phyloP scores from a whole-genome alignment of 2,888 invertebrate genomes.

The Melinaea menophilus region DNA sequence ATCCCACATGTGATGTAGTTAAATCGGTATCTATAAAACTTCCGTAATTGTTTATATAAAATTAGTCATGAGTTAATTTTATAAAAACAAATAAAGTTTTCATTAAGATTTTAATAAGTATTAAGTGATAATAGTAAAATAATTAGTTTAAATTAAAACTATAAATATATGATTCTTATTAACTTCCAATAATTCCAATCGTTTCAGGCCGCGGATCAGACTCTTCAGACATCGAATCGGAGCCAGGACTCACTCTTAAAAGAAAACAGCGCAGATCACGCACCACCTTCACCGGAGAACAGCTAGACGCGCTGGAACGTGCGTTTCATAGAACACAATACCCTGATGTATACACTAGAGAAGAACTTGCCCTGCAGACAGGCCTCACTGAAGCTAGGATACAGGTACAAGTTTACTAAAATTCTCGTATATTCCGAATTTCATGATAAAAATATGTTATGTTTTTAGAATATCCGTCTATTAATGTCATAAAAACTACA shows the following conservation, averaged over 20 bases:
- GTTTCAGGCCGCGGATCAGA: conserved; percentile 69
- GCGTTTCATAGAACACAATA: conserved; percentile 96
- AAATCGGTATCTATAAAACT: not conserved
- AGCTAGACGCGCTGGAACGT: conserved; percentile 92
- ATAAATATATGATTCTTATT: no score
- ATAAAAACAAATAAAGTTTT: no score
- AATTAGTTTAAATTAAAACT: no score
- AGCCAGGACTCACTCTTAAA: conserved; percentile 93
- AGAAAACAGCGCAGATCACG: conserved; percentile 94
- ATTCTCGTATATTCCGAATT: no score
- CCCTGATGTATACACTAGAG: conserved; percentile 96
- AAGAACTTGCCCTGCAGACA: conserved; percentile 93
- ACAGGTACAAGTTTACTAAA: conserved; percentile 77
- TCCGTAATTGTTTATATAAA: not conserved
- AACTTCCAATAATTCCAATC: no score
- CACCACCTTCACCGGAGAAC: conserved; percentile 96
- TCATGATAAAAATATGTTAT: no score
- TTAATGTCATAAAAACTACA: no score
- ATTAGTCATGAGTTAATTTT: no score
- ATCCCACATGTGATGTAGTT: not conserved
- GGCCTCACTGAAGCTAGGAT: conserved; percentile 96
- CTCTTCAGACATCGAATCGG: conserved; percentile 89
- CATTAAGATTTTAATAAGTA: no score
- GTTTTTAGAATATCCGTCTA: no score
- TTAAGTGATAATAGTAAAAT: no score